These are phyloP conservation scores for Tryphoninae sp. DNA, from an alignment of 2,888 invertebrate species.

Conservation along the genomic window DNA sequence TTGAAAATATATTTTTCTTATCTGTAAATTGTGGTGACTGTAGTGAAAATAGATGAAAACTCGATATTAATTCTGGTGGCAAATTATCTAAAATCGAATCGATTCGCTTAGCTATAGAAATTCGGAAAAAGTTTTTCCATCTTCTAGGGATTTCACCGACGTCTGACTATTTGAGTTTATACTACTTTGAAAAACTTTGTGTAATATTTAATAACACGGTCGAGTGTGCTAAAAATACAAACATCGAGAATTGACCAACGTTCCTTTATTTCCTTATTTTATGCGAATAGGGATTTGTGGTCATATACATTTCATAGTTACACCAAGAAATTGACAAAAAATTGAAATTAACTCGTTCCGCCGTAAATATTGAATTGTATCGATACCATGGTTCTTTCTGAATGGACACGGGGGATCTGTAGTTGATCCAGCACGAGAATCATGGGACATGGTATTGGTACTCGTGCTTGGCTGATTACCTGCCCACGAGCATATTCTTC, in stretches of 20 bases:
- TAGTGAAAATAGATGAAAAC: too few species aligned
- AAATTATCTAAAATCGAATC: too few species aligned
- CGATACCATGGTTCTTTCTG: background rate
- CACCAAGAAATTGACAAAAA: background rate
- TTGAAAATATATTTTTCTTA: too few species aligned
- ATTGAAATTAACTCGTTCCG: background rate
- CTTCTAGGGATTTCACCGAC: conserved; percentile 9
- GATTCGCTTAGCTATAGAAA: too few species aligned
- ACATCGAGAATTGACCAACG: background rate
- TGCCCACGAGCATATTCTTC: conserved; percentile 45
- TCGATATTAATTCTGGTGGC: too few species aligned
- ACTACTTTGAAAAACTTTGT: conserved; percentile 45
- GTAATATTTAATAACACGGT: conserved; percentile 18
- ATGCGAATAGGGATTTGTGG: background rate
- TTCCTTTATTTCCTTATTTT: too few species aligned
- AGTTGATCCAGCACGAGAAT: conserved; percentile 30
- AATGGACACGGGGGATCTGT: background rate
- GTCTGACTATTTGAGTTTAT: conserved; percentile 41
- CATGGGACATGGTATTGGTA: conserved; percentile 22
- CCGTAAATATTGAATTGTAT: background rate
- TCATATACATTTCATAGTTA: background rate
- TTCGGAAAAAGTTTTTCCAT: background rate
- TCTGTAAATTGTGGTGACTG: too few species aligned
- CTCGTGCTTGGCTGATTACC: conserved; percentile 40
- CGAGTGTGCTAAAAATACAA: background rate